phyloP scores from a whole-genome alignment of 92 coral and sea anemone species.

The Epizoanthus fatuus region DNA sequence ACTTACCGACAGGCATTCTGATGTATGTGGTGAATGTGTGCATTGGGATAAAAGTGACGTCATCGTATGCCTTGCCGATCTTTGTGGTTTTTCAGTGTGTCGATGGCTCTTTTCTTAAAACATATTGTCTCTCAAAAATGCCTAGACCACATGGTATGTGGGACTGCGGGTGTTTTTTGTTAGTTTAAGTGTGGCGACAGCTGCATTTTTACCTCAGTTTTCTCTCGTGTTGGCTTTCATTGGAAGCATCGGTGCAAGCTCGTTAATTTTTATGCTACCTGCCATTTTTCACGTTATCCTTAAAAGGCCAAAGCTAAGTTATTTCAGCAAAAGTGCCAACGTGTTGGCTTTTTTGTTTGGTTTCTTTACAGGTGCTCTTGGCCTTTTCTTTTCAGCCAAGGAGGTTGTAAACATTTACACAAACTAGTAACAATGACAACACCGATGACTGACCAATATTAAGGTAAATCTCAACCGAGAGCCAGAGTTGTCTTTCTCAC shows the following conservation, averaged over 20 bases:
- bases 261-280: conserved; percentile 12
- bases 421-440: no score
- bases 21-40: conserved; percentile 14
- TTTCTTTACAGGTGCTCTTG: conserved; percentile 18
- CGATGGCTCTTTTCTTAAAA: conserved; percentile 18
- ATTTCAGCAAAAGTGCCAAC: not conserved
- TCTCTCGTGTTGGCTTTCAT: conserved; percentile 28
- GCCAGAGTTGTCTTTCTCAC: no score
- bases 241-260: conserved; percentile 20
- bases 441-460: no score
- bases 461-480: no score
- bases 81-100: conserved; percentile 15
- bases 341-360: conserved; percentile 22
- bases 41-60: conserved; percentile 23
- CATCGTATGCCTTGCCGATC: conserved; percentile 22
- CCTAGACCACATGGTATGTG: conserved; percentile 13
- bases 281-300: conserved; percentile 28
- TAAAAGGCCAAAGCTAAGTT: not conserved
- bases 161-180: not conserved
- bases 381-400: conserved; percentile 25
- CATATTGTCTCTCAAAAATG: conserved; percentile 23
- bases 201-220: conserved; percentile 27
- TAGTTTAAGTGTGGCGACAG: not conserved
- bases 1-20: not conserved
- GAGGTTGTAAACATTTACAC: not conserved